phyloP scores from a whole-genome alignment of 2,113 vertebrate genomes.

The Cyrtonyx montezumae region DNA sequence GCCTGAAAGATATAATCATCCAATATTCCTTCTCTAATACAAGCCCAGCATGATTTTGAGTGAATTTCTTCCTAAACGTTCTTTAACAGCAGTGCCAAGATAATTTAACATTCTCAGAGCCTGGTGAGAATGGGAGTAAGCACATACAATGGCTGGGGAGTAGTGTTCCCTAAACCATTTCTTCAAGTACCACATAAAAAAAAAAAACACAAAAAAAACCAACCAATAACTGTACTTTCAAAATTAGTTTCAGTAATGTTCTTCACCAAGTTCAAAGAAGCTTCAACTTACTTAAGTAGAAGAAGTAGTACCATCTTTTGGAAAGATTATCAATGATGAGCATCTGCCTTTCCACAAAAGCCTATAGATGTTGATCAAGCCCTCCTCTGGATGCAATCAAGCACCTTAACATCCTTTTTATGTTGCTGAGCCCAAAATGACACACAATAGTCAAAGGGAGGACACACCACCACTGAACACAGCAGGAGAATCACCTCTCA shows the following conservation, averaged over 20 bases:
- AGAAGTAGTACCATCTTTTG: accelerated
- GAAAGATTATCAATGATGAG: background rate
- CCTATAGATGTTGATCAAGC: background rate
- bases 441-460: background rate
- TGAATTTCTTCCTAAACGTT: background rate
- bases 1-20: background rate
- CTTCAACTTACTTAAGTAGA: background rate
- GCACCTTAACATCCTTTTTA: background rate
- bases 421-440: background rate
- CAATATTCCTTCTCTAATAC: background rate
- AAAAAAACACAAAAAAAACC: background rate
- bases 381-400: background rate
- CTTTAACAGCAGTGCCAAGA: background rate
- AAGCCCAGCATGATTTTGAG: background rate
- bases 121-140: background rate
- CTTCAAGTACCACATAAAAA: background rate
- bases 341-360: background rate
- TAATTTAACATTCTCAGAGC: background rate
- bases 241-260: background rate
- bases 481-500: background rate
- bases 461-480: background rate
- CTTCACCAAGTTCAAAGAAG: background rate
- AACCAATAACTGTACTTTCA: background rate
- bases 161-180: background rate
- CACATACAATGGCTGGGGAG: background rate